Conservation (phyloP, 1,140 invertebrate species). For the Centruroides vittatus region DNA sequence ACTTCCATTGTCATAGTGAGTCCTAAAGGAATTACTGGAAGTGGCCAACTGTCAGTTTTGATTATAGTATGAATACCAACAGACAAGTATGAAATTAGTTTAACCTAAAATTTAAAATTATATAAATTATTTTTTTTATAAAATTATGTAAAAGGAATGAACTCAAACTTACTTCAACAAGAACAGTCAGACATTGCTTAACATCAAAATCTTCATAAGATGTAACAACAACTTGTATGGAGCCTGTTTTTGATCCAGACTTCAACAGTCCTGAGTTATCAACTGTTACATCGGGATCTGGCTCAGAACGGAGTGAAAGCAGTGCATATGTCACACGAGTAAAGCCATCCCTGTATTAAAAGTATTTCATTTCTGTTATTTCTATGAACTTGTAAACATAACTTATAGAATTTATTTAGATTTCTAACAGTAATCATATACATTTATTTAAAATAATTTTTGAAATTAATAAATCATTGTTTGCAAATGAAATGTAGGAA, state of each 20-base stretch:
- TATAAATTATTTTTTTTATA: not conserved
- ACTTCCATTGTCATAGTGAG: slow-evolving; percentile 28
- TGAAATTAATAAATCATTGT: too few relatives aligned
- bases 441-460: too few relatives aligned
- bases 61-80: slow-evolving; percentile 25
- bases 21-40: slow-evolving; percentile 31
- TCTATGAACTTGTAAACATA: too few relatives aligned
- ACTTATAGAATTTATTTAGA: too few relatives aligned
- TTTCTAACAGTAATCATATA: too few relatives aligned
- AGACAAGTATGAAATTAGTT: slow-evolving; percentile 34
- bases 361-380: not conserved
- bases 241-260: slow-evolving; percentile 31
- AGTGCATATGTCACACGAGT: slow-evolving; percentile 30
- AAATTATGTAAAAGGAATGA: not conserved
- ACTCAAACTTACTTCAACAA: slow-evolving; percentile 27
- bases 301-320: slow-evolving; percentile 2
- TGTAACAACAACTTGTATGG: slow-evolving; percentile 42
- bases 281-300: slow-evolving; percentile 2
- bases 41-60: slow-evolving; percentile 19
- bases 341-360: slow-evolving; percentile 27
- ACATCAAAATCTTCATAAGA: slow-evolving; percentile 41
- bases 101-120: slow-evolving; percentile 26
- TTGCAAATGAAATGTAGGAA: too few relatives aligned
- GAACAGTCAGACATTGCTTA: slow-evolving; percentile 32
- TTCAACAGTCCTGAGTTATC: slow-evolving; percentile 5